Evolutionary conservation across 2,888 invertebrate species (phyloP), one percentile per base, ranked within the genome.

Genomic region (Gastracanthus pulcherrimus): DNA sequence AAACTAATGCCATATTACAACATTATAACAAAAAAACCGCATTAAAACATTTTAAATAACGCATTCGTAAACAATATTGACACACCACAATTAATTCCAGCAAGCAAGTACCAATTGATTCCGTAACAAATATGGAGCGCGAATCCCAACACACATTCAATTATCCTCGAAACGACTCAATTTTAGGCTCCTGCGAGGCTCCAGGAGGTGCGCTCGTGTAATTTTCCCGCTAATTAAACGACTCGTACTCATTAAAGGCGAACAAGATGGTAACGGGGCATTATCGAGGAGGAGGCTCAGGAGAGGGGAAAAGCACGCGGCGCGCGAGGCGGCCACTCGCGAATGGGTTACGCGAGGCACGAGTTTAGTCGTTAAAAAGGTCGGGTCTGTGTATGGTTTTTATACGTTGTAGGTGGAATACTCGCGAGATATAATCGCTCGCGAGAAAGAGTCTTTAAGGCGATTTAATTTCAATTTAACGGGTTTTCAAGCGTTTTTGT

Each of bases 221-320:
- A 76, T 76, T 80, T 70, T 69, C 29, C 64, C 26, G 76, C 64
- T 76, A 80, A 80, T 80, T 80, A 76, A 80, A 70, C 80, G 16
- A 5, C 29, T 26, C 11, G 9, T 16, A 60, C 76, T 80, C 75
- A 64, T 80, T 80, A 76, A 64, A 60, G 26, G 3, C 60, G 74
- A 76, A 76, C 80, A 80, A 70, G 80, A 76, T 55, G 76, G 51
- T 80, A 80, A 80, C 80, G 80, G 75, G 51, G 74, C 48, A 80
- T 75, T 75, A 74, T 75, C 45, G 23, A 31, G n/a, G n/a, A n/a
- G n/a, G n/a, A n/a, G n/a, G n/a, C n/a, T n/a, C n/a, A n/a, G n/a
- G n/a, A n/a, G 81, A 81, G 67, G 71, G 82, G 82, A 78, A 64
- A 78, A 48, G 34, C 51, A 31, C 26, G n/a, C n/a, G n/a, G n/a